Base-by-base conservation (phyloP, 2,113 vertebrate genomes). In the Spea multiplicata region DNA sequence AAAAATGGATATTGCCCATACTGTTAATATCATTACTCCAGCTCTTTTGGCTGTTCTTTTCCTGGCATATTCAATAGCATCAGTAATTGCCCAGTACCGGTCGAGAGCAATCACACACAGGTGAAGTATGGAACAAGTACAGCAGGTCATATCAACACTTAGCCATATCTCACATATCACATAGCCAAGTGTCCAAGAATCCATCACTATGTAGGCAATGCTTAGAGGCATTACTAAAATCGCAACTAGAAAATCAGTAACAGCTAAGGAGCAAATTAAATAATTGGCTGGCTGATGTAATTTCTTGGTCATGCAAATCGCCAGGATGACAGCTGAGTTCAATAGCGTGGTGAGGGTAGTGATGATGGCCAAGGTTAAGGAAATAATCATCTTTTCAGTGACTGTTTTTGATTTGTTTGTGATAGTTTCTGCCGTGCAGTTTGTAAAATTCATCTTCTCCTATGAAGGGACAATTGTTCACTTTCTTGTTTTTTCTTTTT, bases 41-140 rank as follows among this genome's bases (percentile, higher is more conserved):
- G 93, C 93, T 5, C 93, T 91, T 65, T 87, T 92, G 0, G 88
- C 84, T 0, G 95, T 96, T 84, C 95, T 90, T 84, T 95, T 95
- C 75, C 93, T 88, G 78, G 94, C 90, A 0, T 96, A 96, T 66
- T 95, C 93, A 0, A 96, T 90, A 0, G 95, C 95, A 0, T 96
- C 93, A 3, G 95, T 97, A 86, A 97, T 96, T 68, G 95, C 95
- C 95, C 95, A 97, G 86, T 96, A 96, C 74, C 95, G 90, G 84
- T 96, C 95, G 78, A 97, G 86, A 0, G 95, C 95, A 64, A 97
- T 97, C 68, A 94, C 94, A 0, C 95, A 96, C 76, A 97, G 90
- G 14, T 97, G 95, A 78, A 97, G 91, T 83, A 96, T 97, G 5
- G 95, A 97, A 72, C 95, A 95, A 0, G 95, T 97, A 85, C 95